Evolutionary conservation across 2,797 vertebrate genomes (phyloP), one percentile per base, ranked within the genome.

Genomic region (Lindbergichthys nudifrons): DNA sequence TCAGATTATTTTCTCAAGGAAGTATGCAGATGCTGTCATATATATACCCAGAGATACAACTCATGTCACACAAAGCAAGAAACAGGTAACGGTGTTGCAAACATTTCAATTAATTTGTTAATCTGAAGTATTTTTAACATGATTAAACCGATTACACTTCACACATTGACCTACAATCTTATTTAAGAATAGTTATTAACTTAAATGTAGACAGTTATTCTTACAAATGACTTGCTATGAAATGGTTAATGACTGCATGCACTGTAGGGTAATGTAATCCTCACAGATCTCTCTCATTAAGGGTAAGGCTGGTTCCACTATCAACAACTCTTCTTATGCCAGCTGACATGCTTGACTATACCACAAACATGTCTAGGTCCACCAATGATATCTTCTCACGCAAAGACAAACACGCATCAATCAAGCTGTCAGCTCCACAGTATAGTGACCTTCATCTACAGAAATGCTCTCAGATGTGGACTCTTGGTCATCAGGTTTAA

Each of bases 371-470:
- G 64, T 87, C 83, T 82, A 83, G 86, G 72, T 84, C 57, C 61
- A 83, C 58, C 86, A 81, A 82, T 59, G 81, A 70, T 80, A 92
- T 88, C 88, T 91, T 92, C 93, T 91, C 92, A 94, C 90, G 83
- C 91, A 87, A 89, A 88, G 84, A 89, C 90, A 92, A 93, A 93
- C 75, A 84, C 93, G 78, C 88, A 87, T 85, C 90, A 89, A 86
- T 91, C 88, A 91, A 87, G 75, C 77, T 87, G 83, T 92, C 87
- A 88, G 69, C 76, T 83, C 64, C 60, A 70, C 58, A 56, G 61
- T 43, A 4, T 36, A 36, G 21, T 67, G 76, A 87, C 85, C 73
- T 86, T 79, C 78, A 56, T 80, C 73, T 70, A 42, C 36, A 86
- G 80, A 84, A 81, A 87, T 75, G 75, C 64, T 52, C 42, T 84